Conservation (phyloP, 2,797 vertebrate genomes). For the Luscinia megarhynchos region DNA sequence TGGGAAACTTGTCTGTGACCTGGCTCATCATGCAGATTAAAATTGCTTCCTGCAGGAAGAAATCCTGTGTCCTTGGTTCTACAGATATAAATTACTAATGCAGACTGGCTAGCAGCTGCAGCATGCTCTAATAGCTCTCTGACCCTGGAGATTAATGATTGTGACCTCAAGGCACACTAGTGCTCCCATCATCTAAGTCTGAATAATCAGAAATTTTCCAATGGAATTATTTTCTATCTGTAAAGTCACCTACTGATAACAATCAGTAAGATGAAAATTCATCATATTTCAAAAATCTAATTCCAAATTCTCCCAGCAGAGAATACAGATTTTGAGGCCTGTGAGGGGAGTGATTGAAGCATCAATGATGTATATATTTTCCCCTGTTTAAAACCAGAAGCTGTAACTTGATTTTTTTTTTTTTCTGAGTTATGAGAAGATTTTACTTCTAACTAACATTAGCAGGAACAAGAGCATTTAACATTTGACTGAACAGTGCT, state of each 20-base stretch:
- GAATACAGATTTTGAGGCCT: not conserved
- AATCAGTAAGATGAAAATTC: not conserved
- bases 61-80: not conserved
- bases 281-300: not conserved
- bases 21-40: not conserved
- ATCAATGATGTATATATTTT: not conserved
- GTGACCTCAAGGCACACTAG: not conserved
- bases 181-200: not conserved
- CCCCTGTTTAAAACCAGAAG: not conserved
- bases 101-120: not conserved
- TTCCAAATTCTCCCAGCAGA: not conserved
- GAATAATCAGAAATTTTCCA: not conserved
- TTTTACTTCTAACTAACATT: not conserved
- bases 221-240: not conserved
- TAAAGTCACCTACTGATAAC: not conserved
- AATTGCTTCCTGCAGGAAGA: not conserved
- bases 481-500: not conserved
- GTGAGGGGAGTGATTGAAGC: not conserved
- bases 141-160: not conserved
- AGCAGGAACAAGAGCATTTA: not conserved
- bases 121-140: not conserved
- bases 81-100: not conserved
- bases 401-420: not conserved
- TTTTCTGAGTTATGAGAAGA: not conserved
- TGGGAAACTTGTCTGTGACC: not conserved